These are phyloP conservation scores for Peromyscus californicus DNA, from an alignment of 2,113 vertebrate genomes.

Conservation along the genomic window DNA sequence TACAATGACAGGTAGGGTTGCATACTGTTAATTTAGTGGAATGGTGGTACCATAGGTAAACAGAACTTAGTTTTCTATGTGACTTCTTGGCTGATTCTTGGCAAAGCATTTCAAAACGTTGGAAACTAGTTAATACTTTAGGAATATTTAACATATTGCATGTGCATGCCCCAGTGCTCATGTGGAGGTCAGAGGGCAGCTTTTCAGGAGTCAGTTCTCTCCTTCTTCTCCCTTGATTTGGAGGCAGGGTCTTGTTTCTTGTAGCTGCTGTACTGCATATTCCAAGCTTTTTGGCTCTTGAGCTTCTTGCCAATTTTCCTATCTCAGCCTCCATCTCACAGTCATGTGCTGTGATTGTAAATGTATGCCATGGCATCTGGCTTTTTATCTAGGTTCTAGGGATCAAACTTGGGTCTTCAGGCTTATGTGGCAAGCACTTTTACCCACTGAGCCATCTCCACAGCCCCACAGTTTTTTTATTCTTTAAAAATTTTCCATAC, in stretches of 20 bases:
- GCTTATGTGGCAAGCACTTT: background rate
- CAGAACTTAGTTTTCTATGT: constrained; percentile 51
- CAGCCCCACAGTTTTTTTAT: background rate
- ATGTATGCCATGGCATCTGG: background rate
- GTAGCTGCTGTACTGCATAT: background rate
- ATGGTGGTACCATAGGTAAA: background rate
- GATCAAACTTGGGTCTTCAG: background rate
- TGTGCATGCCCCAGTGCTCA: background rate
- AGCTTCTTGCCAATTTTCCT: background rate
- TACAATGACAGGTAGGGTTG: background rate
- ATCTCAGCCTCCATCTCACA: background rate
- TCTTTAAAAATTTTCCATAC: constrained; percentile 30
- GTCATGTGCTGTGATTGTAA: background rate
- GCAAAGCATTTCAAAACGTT: constrained; percentile 35
- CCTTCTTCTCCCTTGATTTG: too few relatives aligned
- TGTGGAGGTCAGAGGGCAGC: background rate
- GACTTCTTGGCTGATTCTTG: constrained; percentile 29
- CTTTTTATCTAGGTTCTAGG: background rate
- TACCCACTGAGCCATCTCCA: background rate
- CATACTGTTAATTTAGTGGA: background rate
- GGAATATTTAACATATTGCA: background rate
- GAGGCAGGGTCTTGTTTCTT: background rate
- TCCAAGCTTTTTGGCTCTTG: background rate
- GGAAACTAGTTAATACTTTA: constrained; percentile 17
- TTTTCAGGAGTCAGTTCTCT: background rate